A percentile compares a stretch with the other conserved stretches of the same genome.
Conservation (phyloP, 2,113 vertebrate species). For the Vimba vimba region DNA sequence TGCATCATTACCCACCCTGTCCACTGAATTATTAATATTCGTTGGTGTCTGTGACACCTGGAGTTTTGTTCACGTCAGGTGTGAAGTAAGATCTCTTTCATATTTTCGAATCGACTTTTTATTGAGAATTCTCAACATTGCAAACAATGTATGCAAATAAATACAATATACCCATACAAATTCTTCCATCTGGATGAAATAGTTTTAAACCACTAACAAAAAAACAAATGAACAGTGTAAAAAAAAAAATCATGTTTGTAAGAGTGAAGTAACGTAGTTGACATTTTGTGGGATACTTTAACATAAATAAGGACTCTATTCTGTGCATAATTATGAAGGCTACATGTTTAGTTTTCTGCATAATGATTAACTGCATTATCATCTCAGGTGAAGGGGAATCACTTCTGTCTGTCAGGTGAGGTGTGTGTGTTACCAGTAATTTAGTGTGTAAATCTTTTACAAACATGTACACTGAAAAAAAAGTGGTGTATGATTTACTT, state of each 20-base stretch:
- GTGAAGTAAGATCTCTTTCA: neutral
- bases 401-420: neutral
- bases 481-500: neutral
- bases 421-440: too few relatives aligned
- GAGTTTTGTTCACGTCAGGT: neutral
- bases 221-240: too few relatives aligned
- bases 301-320: neutral
- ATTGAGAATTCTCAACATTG: neutral
- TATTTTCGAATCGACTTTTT: neutral
- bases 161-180: neutral
- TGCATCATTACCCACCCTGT: neutral
- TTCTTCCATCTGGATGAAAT: neutral
- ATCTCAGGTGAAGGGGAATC: neutral
- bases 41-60: conserved; percentile 1
- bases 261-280: neutral
- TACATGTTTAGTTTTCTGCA: neutral
- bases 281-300: neutral
- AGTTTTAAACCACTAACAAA: neutral
- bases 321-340: neutral
- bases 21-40: conserved; percentile 5
- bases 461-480: neutral
- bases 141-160: neutral
- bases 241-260: neutral
- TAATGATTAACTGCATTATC: neutral
- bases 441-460: neutral